Evolutionary conservation across 1,140 invertebrate species (phyloP), one percentile per base, ranked within the genome.

Genomic region (Ceratitis capitata): DNA sequence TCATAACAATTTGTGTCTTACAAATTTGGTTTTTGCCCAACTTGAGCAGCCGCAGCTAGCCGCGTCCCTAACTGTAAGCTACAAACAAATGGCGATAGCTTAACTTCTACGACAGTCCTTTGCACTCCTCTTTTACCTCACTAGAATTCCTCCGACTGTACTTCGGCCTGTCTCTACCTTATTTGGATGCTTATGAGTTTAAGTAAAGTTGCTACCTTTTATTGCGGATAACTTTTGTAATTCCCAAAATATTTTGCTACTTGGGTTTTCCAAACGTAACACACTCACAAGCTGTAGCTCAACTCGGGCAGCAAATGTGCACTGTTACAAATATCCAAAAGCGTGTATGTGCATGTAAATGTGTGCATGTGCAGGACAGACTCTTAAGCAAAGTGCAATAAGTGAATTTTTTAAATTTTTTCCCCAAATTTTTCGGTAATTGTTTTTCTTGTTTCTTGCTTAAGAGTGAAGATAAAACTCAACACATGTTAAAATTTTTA

Each of bases 1-100:
- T 45, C 69, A 78, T 78, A 78, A 78, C 19, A 45, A 78, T 78
- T 78, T 78, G 39, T 78, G 39, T 78, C n/a, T 78, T 78, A 78
- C 12, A 45, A 78, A 78, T 78, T 78, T 78, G 69, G 16, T 78
- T 78, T 78, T 16, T 32, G n/a, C 16, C 45, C 35, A 23, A 78
- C 69, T 78, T 78, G 39, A 47, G 14, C n/a, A 0, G 29, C 9
- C 23, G 7, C 61, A 35, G 3, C 56, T n/a, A n/a, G n/a, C n/a
- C 4, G 56, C 56, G 7, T 29, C 39, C 23, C 42, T 45, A 14
- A 0, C 35, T 23, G n/a, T 26, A 23, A n/a, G n/a, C n/a, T 23
- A 45, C 32, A 19, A n/a, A n/a, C 69, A n/a, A 45, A 45, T 26
- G 53, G 53, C 14, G 51, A 1, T 7, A 69, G 16, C 32, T 14